Evolutionary conservation across 2,797 vertebrate genomes (phyloP), one percentile per base, ranked within the genome.

Genomic region (Tolypeutes matacus): DNA sequence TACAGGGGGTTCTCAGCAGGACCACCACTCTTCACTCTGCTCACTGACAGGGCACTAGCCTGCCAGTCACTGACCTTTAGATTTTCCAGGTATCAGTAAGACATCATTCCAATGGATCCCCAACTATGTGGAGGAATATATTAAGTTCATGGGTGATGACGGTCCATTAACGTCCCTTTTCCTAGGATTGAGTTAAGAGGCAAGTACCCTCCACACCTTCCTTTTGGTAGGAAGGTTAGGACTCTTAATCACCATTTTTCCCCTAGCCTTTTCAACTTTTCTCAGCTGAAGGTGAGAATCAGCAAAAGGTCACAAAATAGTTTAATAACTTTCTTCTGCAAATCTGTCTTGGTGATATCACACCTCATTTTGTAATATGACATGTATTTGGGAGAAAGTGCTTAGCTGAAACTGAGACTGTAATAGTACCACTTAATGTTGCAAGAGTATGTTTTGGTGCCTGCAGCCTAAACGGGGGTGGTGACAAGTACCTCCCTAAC

Each of bases 281-380:
- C 51, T 86, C 39, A 75, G 29, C 65, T 65, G 12, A 84, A 70
- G 25, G 46, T 53, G 36, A 49, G 34, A 49, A 18, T 92, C 29
- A 31, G 23, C 36, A 90, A 87, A 87, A 53, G 21, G 67, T 78
- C 21, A 69, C 3, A 49, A 60, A 83, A 25, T n/a, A 1, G 23
- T 58, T 78, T 87, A 65, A 39, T 70, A 69, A 36, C 31, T 89
- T 93, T 78, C 75, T 69, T 78, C 86, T 23, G 36, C 23, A 83
- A 46, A 29, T 80, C 84, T 83, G 56, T 4, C 27, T n/a, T 42
- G 7, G 76, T 87, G 65, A 27, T 64, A 42, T 96, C 13, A n/a
- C 56, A 62, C 4, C 6, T 80, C 13, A 14, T 60, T 86, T 76
- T 89, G 21, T 84, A 65, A 39, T 25, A 69, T 64, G 12, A 27